Base-by-base conservation (phyloP, 2,113 vertebrate genomes). In the Phodopus roborovskii region DNA sequence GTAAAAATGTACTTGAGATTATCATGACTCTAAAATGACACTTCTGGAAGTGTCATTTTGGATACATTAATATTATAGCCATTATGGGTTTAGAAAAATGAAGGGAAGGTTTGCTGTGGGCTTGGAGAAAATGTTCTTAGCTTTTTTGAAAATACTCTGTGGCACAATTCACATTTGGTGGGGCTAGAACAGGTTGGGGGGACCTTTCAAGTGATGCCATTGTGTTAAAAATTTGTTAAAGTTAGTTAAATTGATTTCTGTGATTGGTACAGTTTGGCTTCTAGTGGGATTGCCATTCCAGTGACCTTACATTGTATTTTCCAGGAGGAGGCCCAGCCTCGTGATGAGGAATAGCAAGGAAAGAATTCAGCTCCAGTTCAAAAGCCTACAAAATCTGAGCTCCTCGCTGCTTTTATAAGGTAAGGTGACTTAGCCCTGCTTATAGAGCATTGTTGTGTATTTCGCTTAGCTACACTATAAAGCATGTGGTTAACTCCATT, bases 271-370 rank as follows among this genome's bases (percentile, higher is more conserved):
- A 70, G 60, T 92, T 94, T 85, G 78, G 85, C 68, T 84, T 68
- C 83, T n/a, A 24, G 9, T 60, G 88, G 85, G 70, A 73, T 58
- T n/a, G n/a, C 74, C 86, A 66, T 36, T 91, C 56, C 85, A 94
- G 94, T 97, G 92, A 97, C 94, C 94, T 88, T 68, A 70, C 66
- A 68, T 88, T 96, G 64, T 97, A 77, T 84, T 97, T 97, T 90
- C 88, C 79, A 98, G 97, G 97, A 96, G 97, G 97, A 97, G 97
- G 97, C 97, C 97, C 96, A 97, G 92, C 97, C 97, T 97, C 97
- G 97, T 88, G 97, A 98, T 98, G 97, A 98, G 97, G 97, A 98
- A 91, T 96, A 97, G 97, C 96, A 98, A 91, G 94, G 96, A 96
- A 91, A 97, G 92, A 81, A 92, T 95, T 95, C 95, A 97, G 85